These are phyloP conservation scores for Drosophila oshimai DNA, from an alignment of 1,140 invertebrate genomes.

Conservation along the genomic window DNA sequence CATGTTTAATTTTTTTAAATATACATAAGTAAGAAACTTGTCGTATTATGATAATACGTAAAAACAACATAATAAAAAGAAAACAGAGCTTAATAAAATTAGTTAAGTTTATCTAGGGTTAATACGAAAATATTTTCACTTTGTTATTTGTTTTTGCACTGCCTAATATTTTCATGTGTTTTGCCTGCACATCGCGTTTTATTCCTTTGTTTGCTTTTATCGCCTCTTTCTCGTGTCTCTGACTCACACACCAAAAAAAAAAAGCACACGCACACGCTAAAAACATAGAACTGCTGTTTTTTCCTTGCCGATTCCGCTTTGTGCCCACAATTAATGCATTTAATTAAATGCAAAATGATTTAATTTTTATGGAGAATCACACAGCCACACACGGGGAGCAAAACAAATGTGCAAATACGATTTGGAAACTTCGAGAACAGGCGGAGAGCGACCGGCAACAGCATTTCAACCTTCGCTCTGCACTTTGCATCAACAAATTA, in stretches of 20 bases:
- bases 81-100: too few relatives aligned
- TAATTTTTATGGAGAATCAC: slow-evolving; percentile 53
- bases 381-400: slow-evolving; percentile 6
- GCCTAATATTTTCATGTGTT: slow-evolving; percentile 54
- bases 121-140: slow-evolving; percentile 43
- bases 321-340: slow-evolving; percentile 55
- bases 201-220: slow-evolving; percentile 76
- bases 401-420: slow-evolving; percentile 17
- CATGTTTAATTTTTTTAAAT: too few relatives aligned
- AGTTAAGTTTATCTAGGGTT: neutral
- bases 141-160: slow-evolving; percentile 31
- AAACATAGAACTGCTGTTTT: slow-evolving; percentile 36
- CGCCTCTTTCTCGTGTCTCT: slow-evolving; percentile 48
- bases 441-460: slow-evolving; percentile 11
- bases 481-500: slow-evolving; percentile 64
- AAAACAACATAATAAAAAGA: too few relatives aligned
- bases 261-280: neutral
- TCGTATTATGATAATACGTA: too few relatives aligned
- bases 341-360: slow-evolving; percentile 76
- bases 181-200: slow-evolving; percentile 52
- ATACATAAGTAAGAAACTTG: too few relatives aligned
- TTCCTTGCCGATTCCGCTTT: slow-evolving; percentile 20
- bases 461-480: slow-evolving; percentile 29
- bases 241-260: slow-evolving; percentile 57
- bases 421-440: slow-evolving; percentile 66